Conservation (phyloP, 1,140 invertebrate genomes). For the Trichoplusia ni region DNA sequence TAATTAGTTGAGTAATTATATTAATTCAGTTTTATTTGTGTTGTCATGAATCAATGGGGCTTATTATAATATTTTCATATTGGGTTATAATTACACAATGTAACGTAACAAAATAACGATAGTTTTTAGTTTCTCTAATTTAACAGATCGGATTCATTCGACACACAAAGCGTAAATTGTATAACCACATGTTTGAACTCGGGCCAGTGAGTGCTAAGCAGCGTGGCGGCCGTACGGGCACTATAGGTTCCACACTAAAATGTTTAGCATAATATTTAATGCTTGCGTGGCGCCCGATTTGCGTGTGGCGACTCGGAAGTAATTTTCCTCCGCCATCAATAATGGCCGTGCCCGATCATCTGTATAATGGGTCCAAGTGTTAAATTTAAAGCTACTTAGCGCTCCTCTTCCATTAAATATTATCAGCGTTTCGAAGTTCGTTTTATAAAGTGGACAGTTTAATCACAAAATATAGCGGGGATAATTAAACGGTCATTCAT, state of each 20-base stretch:
- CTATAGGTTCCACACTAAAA: not conserved
- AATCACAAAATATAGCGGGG: conserved; percentile 21
- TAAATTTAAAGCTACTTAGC: conserved; percentile 46
- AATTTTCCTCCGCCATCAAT: conserved; percentile 62
- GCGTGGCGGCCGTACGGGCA: no score
- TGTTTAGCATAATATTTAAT: conserved; percentile 31
- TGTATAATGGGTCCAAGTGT: conserved; percentile 49
- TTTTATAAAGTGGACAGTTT: conserved; percentile 31
- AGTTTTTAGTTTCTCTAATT: no score
- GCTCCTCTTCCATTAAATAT: conserved; percentile 28
- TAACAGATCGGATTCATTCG: conserved; percentile 1
- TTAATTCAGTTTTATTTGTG: no score
- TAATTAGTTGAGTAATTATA: no score
- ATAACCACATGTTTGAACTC: not conserved
- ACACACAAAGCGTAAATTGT: not conserved
- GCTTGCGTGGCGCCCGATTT: conserved; percentile 53
- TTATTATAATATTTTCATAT: no score
- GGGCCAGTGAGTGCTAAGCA: no score
- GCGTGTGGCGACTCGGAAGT: conserved; percentile 63
- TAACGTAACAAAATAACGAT: no score
- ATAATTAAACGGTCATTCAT: conserved; percentile 31
- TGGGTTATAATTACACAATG: no score
- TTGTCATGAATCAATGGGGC: no score
- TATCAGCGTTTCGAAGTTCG: conserved; percentile 27
- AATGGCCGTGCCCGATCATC: conserved; percentile 47